Evolutionary conservation across 2,113 vertebrate genomes (phyloP).

Genomic region (Thomomys bottae): DNA sequence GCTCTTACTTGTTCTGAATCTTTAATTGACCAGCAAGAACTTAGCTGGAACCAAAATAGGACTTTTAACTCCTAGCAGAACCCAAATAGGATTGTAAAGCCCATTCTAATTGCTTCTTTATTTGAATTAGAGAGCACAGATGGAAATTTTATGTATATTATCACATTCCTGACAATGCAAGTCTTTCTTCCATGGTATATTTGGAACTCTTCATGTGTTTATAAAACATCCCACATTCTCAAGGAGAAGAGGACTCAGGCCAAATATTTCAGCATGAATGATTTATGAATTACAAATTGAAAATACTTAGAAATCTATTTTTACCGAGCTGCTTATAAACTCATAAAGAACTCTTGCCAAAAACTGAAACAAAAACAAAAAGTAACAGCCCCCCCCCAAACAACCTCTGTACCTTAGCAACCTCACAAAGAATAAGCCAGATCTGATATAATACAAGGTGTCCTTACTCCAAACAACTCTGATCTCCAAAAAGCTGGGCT

Average conservation of each 20-base stretch:
- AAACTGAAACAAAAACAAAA: background rate
- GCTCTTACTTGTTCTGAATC: background rate
- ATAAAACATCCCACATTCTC: conserved; percentile 60
- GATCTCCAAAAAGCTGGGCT: conserved; percentile 50
- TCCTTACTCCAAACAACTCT: conserved; percentile 8
- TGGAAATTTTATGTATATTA: background rate
- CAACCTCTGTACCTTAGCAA: conserved; percentile 60
- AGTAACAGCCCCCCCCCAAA: no score
- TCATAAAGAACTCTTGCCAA: conserved; percentile 36
- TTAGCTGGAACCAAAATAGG: background rate
- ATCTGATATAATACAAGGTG: background rate
- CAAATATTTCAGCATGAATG: conserved; percentile 51
- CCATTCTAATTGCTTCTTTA: background rate
- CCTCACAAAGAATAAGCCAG: conserved; percentile 48
- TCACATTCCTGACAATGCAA: background rate
- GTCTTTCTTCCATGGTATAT: conserved; percentile 36
- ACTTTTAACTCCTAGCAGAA: background rate
- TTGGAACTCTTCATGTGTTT: conserved; percentile 59
- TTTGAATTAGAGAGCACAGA: background rate
- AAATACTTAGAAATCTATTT: conserved; percentile 64
- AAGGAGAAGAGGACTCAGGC: conserved; percentile 21
- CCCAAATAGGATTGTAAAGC: background rate
- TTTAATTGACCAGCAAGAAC: background rate
- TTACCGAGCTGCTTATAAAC: conserved; percentile 66
- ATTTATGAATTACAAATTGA: conserved; percentile 62